A percentile compares a stretch with the other conserved stretches of the same genome.
Conservation (phyloP, 2,888 invertebrate species). For the Galeruca laticollis region DNA sequence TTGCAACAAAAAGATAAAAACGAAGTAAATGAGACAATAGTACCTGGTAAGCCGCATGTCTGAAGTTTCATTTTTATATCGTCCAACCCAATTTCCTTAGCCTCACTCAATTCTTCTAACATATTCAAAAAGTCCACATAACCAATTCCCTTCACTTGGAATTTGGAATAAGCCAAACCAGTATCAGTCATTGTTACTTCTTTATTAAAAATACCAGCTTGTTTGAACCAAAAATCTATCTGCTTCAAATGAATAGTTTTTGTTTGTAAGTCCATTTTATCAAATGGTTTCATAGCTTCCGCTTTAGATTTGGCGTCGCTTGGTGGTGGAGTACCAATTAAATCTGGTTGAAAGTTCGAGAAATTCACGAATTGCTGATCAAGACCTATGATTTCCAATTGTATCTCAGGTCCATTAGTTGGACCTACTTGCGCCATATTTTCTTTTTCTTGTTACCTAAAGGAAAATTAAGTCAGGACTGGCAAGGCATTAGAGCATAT, state of each 20-base stretch:
- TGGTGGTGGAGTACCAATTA: not conserved
- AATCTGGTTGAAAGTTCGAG: conserved; percentile 69
- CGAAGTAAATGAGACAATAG: conserved; percentile 27
- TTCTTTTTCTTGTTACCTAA: not conserved
- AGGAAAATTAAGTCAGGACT: not conserved
- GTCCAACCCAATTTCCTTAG: conserved; percentile 79
- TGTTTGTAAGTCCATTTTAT: conserved; percentile 64
- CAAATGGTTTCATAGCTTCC: conserved; percentile 82
- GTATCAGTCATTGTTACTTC: conserved; percentile 92
- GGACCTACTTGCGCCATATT: conserved; percentile 1
- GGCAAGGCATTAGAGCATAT: too few species aligned
- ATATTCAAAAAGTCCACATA: conserved; percentile 70
- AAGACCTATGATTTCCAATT: conserved; percentile 58
- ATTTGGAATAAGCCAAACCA: conserved; percentile 89
- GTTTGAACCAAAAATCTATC: conserved; percentile 95
- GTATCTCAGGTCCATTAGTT: not conserved
- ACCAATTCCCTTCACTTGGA: conserved; percentile 70
- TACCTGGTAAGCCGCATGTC: conserved; percentile 75
- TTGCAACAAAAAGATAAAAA: not conserved
- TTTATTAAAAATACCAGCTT: conserved; percentile 78
- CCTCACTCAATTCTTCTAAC: conserved; percentile 83
- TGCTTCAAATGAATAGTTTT: conserved; percentile 88
- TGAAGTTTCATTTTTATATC: conserved; percentile 84
- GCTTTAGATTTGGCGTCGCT: conserved; percentile 66
- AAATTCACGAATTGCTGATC: conserved; percentile 82